Evolutionary conservation across 2,888 invertebrate genomes (phyloP), one percentile per base, ranked within the genome.

Genomic region (Acrocyrtus sp.): DNA sequence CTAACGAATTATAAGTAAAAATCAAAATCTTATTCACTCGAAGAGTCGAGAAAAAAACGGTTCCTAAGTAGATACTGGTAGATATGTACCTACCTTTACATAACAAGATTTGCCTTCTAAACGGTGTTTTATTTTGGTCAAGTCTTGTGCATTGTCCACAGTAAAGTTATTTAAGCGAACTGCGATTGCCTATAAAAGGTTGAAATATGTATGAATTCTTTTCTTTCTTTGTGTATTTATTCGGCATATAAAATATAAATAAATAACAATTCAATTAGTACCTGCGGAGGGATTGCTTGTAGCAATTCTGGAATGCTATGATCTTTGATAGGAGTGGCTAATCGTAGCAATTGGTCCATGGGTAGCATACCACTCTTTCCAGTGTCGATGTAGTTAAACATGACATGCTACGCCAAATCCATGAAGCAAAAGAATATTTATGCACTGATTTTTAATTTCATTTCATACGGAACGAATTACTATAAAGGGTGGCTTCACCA

Each of bases 351-450:
- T n/a, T n/a, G n/a, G n/a, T n/a, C n/a, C n/a, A n/a, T n/a, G 2
- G 48, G 51, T 12, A 67, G 51, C 0, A 12, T 2, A 5, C 19
- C 3, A 19, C 24, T 12, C 29, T 67, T 67, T 1, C 67, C 67
- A 19, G 60, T n/a, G 43, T 67, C 67, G 0, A 58, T 4, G 21
- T 53, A 67, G n/a, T n/a, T n/a, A n/a, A n/a, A n/a, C n/a, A n/a
- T n/a, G n/a, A n/a, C n/a, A n/a, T n/a, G n/a, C n/a, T n/a, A n/a
- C n/a, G n/a, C n/a, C n/a, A n/a, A n/a, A n/a, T n/a, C n/a, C n/a
- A n/a, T n/a, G n/a, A n/a, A n/a, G n/a, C n/a, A n/a, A n/a, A n/a
- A n/a, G n/a, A n/a, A n/a, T n/a, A n/a, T n/a, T n/a, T n/a, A n/a
- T n/a, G n/a, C n/a, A n/a, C n/a, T n/a, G n/a, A n/a, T n/a, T n/a